These are phyloP conservation scores for Micromesistius poutassou DNA, from an alignment of 2,797 vertebrate species.

Conservation along the genomic window DNA sequence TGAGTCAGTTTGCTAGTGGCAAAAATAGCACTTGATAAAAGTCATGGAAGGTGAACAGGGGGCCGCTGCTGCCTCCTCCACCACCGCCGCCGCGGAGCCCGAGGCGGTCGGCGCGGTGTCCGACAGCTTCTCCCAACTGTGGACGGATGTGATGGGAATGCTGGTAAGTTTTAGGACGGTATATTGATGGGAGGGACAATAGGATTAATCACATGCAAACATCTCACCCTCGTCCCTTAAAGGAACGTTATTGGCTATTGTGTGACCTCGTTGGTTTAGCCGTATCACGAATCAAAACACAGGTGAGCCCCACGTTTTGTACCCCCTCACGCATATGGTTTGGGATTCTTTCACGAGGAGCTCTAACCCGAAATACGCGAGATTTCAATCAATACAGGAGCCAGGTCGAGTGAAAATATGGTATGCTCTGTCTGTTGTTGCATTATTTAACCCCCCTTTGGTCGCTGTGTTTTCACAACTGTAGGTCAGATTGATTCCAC, in stretches of 20 bases:
- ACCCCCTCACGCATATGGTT: not conserved
- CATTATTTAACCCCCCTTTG: not conserved
- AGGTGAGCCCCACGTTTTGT: constrained; percentile 22
- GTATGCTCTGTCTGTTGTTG: constrained; percentile 40
- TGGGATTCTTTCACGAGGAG: constrained; percentile 8
- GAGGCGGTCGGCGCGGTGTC: constrained; percentile 62
- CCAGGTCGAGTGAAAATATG: constrained; percentile 28
- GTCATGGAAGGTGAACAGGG: constrained; percentile 71
- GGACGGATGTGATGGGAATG: constrained; percentile 97
- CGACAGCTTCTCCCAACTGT: constrained; percentile 87
- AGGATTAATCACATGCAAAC: constrained; percentile 35
- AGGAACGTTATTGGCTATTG: constrained; percentile 20
- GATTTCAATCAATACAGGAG: constrained; percentile 30
- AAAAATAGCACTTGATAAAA: not conserved
- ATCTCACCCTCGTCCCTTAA: constrained; percentile 34
- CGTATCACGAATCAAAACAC: not conserved
- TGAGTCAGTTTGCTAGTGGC: constrained; percentile 17
- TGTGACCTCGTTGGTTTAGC: not conserved
- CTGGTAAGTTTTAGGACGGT: constrained; percentile 82
- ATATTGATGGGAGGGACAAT: constrained; percentile 36
- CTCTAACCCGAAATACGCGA: constrained; percentile 4
- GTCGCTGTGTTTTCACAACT: not conserved
- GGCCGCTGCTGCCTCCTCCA: constrained; percentile 47
- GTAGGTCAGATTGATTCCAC: not conserved
- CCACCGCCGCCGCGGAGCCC: constrained; percentile 52